These are phyloP conservation scores for Troides helena DNA, from an alignment of 2,888 invertebrate species.

Conservation along the genomic window DNA sequence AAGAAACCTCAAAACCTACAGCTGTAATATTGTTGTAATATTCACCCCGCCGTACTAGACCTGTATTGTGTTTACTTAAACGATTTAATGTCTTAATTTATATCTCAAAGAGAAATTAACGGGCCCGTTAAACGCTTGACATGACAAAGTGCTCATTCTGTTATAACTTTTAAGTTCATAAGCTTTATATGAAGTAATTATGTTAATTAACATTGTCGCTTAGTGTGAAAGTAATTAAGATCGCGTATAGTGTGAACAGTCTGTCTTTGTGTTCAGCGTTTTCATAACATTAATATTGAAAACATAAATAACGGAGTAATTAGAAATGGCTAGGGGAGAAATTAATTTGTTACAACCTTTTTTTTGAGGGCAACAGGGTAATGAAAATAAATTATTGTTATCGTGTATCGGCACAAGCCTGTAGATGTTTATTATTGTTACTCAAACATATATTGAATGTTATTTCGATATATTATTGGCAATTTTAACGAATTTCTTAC, in stretches of 20 bases:
- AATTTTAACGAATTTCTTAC: too few species aligned
- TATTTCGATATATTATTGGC: too few species aligned
- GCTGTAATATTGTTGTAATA: neutral
- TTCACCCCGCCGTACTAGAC: conserved; percentile 32
- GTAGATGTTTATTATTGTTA: neutral
- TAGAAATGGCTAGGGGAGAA: conserved; percentile 33
- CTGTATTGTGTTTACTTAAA: conserved; percentile 49
- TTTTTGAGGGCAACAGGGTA: conserved; percentile 1
- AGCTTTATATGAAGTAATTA: conserved; percentile 69
- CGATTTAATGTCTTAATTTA: conserved; percentile 77
- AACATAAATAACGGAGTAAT: conserved; percentile 40
- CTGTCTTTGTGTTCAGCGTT: conserved; percentile 34
- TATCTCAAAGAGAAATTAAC: conserved; percentile 76
- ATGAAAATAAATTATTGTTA: neutral
- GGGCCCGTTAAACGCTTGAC: conserved; percentile 75
- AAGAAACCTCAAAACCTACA: too few species aligned
- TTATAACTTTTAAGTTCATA: conserved; percentile 73
- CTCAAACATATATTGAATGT: too few species aligned
- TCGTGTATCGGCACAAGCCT: neutral
- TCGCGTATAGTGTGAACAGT: conserved; percentile 36
- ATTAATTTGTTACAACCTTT: conserved; percentile 34
- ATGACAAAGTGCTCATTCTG: conserved; percentile 75
- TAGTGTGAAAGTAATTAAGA: conserved; percentile 51
- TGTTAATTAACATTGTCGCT: conserved; percentile 61
- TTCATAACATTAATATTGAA: conserved; percentile 33